Conservation (phyloP, 2,888 invertebrate genomes). For the Anoncus sp. region DNA sequence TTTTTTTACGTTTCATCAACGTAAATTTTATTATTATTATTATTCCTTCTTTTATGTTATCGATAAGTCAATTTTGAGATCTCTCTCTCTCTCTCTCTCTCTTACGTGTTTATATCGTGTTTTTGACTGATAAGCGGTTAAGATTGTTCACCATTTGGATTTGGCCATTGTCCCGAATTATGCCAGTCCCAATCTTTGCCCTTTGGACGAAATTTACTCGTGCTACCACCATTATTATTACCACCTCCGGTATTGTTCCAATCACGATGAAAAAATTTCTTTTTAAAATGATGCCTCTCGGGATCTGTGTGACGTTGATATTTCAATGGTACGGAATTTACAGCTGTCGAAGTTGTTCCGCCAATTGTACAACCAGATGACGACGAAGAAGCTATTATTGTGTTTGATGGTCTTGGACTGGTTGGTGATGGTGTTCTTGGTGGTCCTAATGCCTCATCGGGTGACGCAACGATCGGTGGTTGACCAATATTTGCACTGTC, state of each 20-base stretch:
- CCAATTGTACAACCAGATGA: slow-evolving; percentile 82
- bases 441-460: slow-evolving; percentile 80
- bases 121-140: slow-evolving; percentile 70
- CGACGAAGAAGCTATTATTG: no score
- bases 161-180: slow-evolving; percentile 82
- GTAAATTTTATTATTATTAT: neutral
- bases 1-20: neutral
- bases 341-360: slow-evolving; percentile 63
- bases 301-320: slow-evolving; percentile 86
- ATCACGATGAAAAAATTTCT: slow-evolving; percentile 92
- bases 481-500: slow-evolving; percentile 79
- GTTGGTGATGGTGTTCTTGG: slow-evolving; percentile 86
- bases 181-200: slow-evolving; percentile 90
- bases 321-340: slow-evolving; percentile 82
- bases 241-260: slow-evolving; percentile 79
- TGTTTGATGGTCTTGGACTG: slow-evolving; percentile 84
- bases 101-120: neutral
- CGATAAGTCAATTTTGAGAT: neutral
- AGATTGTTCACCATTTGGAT: slow-evolving; percentile 79
- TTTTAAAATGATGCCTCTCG: slow-evolving; percentile 89
- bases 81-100: neutral
- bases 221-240: no score
- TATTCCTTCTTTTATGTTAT: neutral
- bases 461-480: slow-evolving; percentile 80
- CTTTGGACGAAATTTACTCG: slow-evolving; percentile 89